Percentiles rank a stretch among this genome's conserved stretches.
phyloP scores from a whole-genome alignment of 2,888 invertebrate species.

The Schizotus pectinicornis region DNA sequence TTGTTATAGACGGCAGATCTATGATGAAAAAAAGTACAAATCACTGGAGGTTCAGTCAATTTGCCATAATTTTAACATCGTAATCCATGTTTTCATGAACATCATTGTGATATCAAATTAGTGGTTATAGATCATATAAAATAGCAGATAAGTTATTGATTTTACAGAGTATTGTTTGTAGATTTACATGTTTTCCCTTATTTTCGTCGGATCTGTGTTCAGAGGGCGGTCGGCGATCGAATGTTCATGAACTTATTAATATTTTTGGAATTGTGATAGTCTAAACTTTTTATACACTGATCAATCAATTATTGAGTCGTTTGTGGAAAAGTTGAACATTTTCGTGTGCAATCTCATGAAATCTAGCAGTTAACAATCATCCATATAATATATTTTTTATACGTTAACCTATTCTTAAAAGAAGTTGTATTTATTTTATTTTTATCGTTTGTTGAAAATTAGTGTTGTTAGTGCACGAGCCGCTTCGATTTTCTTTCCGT shows the following conservation, averaged over 20 bases:
- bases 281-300: constrained; percentile 29
- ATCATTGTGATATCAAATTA: constrained; percentile 35
- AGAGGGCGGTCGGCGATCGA: constrained; percentile 7
- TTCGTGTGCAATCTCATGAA: constrained; percentile 32
- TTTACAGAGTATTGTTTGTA: constrained; percentile 19
- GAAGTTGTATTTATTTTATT: constrained; percentile 47
- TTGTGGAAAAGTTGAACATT: constrained; percentile 24
- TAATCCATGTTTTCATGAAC: constrained; percentile 26
- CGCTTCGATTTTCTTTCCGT: constrained; percentile 10
- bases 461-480: constrained; percentile 36
- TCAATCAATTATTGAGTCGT: constrained; percentile 19
- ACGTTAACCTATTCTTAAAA: constrained; percentile 49
- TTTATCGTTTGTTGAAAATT: constrained; percentile 37
- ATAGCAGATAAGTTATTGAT: constrained; percentile 29
- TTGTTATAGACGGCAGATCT: constrained; percentile 27
- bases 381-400: constrained; percentile 47
- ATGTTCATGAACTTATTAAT: constrained; percentile 26
- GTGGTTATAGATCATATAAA: constrained; percentile 30
- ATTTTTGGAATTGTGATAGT: constrained; percentile 30
- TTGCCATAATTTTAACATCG: constrained; percentile 34
- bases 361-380: constrained; percentile 39
- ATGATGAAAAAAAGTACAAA: constrained; percentile 37
- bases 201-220: constrained; percentile 7
- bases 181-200: constrained; percentile 16
- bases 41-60: constrained; percentile 33